Conservation (phyloP, 2,797 vertebrate genomes). For the Enteromius radiatus region DNA sequence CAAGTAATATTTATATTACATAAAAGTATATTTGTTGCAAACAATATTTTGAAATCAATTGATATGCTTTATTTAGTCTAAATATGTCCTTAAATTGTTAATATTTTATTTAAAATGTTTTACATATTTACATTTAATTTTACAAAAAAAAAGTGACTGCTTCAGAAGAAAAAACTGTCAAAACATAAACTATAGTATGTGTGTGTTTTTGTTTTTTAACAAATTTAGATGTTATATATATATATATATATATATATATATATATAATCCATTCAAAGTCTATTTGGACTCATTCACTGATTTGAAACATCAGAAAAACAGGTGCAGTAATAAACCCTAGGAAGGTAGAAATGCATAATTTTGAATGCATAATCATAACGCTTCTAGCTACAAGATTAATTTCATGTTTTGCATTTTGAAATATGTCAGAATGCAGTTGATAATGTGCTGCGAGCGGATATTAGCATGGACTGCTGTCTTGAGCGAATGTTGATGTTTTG, state of each 20-base stretch:
- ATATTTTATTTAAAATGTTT: too few species aligned
- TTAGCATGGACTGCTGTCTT: background rate
- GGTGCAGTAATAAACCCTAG: background rate
- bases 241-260: too few species aligned
- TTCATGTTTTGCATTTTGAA: conserved; percentile 21
- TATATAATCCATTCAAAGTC: background rate
- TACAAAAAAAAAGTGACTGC: too few species aligned
- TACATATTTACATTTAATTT: background rate
- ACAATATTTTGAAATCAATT: too few species aligned
- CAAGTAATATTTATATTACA: background rate
- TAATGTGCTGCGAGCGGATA: background rate
- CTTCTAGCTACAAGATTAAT: background rate
- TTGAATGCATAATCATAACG: too few species aligned
- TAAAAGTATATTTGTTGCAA: background rate
- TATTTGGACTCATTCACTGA: background rate
- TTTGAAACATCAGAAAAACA: background rate
- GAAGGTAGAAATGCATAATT: too few species aligned
- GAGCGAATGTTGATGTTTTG: background rate
- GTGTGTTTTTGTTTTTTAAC: too few species aligned
- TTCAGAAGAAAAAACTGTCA: too few species aligned
- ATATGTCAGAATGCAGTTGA: conserved; percentile 2
- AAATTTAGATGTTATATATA: too few species aligned
- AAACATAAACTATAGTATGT: too few species aligned
- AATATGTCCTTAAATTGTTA: too few species aligned
- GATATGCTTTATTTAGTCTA: too few species aligned